Percentiles rank a stretch among this genome's conserved stretches.
These are phyloP conservation scores for Tupaia chinensis DNA, from an alignment of 2,113 vertebrate genomes.

Conservation along the genomic window DNA sequence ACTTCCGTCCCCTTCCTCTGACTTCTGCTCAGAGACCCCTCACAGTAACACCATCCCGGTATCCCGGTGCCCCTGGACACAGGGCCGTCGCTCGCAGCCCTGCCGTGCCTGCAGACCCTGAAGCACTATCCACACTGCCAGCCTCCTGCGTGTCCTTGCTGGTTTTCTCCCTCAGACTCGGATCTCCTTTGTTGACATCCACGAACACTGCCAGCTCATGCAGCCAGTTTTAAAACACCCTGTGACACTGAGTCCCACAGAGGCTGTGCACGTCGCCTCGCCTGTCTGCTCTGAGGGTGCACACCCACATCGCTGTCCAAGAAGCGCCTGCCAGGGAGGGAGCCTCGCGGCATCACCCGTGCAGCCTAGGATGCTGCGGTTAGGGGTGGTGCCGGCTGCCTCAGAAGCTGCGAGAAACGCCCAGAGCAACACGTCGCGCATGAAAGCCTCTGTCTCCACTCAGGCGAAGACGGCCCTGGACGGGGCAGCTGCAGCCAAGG, in stretches of 20 bases:
- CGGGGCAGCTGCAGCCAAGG: no score
- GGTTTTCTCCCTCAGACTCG: background rate
- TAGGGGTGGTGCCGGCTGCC: background rate
- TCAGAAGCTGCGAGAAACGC: background rate
- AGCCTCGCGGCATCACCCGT: no score
- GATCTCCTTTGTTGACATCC: background rate
- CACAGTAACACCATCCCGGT: background rate
- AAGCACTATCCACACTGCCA: background rate
- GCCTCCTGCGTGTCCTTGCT: background rate
- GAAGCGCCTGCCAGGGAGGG: background rate
- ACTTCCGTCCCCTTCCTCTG: background rate
- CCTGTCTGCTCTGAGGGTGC: background rate
- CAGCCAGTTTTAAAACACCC: no score
- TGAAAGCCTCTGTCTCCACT: no score
- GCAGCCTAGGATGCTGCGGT: no score
- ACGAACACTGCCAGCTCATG: no score
- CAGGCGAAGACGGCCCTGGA: no score
- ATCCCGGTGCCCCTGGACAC: background rate
- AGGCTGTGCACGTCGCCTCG: no score
- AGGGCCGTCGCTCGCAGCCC: no score
- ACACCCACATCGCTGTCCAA: background rate
- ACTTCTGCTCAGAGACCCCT: background rate
- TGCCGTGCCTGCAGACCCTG: no score
- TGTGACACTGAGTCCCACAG: fast-evolving
- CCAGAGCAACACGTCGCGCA: background rate